These are phyloP conservation scores for Cryptotermes secundus DNA, from an alignment of 1,140 invertebrate genomes.

Conservation along the genomic window DNA sequence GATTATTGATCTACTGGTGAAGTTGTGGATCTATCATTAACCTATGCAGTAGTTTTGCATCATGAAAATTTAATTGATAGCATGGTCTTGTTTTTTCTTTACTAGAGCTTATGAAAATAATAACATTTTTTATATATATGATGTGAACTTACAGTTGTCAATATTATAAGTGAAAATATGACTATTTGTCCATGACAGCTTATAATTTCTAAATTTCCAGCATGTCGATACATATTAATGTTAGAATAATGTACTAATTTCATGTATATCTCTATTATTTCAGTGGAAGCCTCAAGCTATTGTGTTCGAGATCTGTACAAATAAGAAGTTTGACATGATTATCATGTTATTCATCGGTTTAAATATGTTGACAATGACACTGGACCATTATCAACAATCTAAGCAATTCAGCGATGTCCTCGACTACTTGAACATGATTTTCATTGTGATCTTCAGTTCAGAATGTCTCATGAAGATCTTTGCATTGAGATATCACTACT, in stretches of 20 bases:
- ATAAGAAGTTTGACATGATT: conserved; percentile 99
- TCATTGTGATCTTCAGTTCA: conserved; percentile 96
- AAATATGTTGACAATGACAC: conserved; percentile 98
- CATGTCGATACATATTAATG: not conserved
- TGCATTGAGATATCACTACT: conserved; percentile 95
- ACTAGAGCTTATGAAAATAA: no score
- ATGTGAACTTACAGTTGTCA: no score
- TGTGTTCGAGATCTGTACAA: conserved; percentile 95
- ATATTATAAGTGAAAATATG: no score
- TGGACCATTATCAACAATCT: conserved; percentile 92
- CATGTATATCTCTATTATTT: not conserved
- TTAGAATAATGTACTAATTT: not conserved
- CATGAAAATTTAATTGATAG: no score
- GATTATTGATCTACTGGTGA: no score
- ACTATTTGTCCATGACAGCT: not conserved
- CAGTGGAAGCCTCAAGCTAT: conserved; percentile 95
- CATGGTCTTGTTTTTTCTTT: no score
- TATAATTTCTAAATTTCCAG: not conserved
- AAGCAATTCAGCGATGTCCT: conserved; percentile 79
- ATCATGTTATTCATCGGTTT: conserved; percentile 99
- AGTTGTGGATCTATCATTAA: no score
- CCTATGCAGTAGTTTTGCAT: no score
- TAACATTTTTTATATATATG: no score
- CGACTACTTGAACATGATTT: conserved; percentile 92
- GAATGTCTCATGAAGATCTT: conserved; percentile 98